A percentile compares a stretch with the other conserved stretches of the same genome.
These are phyloP conservation scores for Diplodus puntazzo DNA, from an alignment of 2,797 vertebrate species.

Conservation along the genomic window DNA sequence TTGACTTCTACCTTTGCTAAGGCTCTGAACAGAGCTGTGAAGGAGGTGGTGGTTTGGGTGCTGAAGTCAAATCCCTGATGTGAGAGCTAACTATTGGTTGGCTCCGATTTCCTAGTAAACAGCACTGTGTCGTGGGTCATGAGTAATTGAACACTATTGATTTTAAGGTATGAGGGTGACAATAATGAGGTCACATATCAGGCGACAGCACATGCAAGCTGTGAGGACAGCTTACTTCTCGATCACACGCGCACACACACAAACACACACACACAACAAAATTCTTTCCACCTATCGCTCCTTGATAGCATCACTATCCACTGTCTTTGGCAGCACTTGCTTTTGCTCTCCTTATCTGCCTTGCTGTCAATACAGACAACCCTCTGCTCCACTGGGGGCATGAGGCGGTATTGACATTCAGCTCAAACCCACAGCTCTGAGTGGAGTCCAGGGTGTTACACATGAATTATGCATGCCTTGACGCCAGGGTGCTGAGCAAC, in stretches of 20 bases:
- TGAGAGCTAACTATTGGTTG: constrained; percentile 67
- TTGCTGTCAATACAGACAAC: constrained; percentile 82
- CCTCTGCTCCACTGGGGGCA: constrained; percentile 75
- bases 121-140: constrained; percentile 71
- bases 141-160: constrained; percentile 85
- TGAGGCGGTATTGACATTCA: constrained; percentile 87
- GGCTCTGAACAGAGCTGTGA: constrained; percentile 15
- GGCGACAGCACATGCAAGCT: constrained; percentile 77
- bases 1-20: constrained; percentile 62
- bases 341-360: constrained; percentile 74
- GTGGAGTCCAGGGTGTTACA: constrained; percentile 83
- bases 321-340: constrained; percentile 75
- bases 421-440: constrained; percentile 85
- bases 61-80: constrained; percentile 58
- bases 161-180: constrained; percentile 78
- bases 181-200: constrained; percentile 82
- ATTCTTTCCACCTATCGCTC: constrained; percentile 60
- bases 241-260: constrained; percentile 13
- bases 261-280: constrained; percentile 11
- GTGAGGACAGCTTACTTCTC: constrained; percentile 61
- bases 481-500: constrained; percentile 85
- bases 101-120: constrained; percentile 66
- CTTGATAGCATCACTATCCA: constrained; percentile 71
- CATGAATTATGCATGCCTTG: constrained; percentile 88
- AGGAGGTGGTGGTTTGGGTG: constrained; percentile 39